Base-by-base conservation (phyloP, 1,140 invertebrate genomes). In the Gonatopus flavifemur region DNA sequence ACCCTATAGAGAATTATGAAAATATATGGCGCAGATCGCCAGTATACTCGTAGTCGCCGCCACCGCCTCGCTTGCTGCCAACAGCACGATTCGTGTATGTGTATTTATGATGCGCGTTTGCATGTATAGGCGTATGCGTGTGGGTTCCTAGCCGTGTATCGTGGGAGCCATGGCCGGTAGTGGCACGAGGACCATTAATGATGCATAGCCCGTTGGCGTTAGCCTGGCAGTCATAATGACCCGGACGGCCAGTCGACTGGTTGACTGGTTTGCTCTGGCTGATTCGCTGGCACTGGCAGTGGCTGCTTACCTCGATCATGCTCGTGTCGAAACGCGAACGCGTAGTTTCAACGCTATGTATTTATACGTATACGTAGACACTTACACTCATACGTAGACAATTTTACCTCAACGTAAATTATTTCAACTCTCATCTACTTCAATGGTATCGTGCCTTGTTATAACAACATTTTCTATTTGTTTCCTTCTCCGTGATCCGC, bases 151-250 rank as follows among this genome's bases (percentile, higher is more conserved):
- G 22, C 19, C 45, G 43, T 44, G 55, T 64, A 60, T 60, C 51
- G 63, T 55, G 58, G 45, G 54, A 55, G 60, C 33, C 38, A 40
- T 25, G 45, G 53, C 52, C 55, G 50, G 50, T 44, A 58, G 53
- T 47, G 49, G 50, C 59, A 56, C 52, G 55, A 50, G 53, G 55
- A 55, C 45, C 62, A 65, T 67, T 65, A 67, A 67, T 67, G 65
- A 67, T 65, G 65, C 65, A 67, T 65, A 55, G 62, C 64, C 60
- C 62, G 64, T 64, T 60, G 64, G 60, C 64, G 59, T 58, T 67
- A 53, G 64, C 55, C 62, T 59, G 57, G 56, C 57, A 66, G 60
- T 67, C 60, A 62, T 66, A 64, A 66, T 64, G 58, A 64, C 55
- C 65, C 55, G 51, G 55, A 54, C 50, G 63, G 59, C 62, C 62